phyloP scores from a whole-genome alignment of 2,888 invertebrate genomes.

The Idaea dimidiata region DNA sequence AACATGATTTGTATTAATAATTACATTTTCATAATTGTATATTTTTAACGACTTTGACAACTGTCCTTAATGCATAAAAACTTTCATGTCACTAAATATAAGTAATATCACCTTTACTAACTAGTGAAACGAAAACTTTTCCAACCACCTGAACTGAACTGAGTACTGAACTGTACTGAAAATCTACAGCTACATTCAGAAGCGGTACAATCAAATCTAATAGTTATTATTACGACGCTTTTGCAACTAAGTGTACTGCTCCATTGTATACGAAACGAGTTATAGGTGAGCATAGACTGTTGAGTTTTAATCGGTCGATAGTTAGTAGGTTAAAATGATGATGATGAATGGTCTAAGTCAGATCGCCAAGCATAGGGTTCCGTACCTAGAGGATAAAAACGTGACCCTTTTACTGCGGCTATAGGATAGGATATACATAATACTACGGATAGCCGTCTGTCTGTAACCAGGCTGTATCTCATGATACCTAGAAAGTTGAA shows the following conservation, averaged over 20 bases:
- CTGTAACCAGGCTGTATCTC: no score
- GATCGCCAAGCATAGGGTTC: no score
- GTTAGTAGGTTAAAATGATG: not conserved
- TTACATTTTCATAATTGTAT: no score
- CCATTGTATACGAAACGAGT: not conserved
- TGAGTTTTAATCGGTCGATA: not conserved
- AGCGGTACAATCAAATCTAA: slow-evolving; percentile 28
- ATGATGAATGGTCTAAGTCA: not conserved
- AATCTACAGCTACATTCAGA: slow-evolving; percentile 14
- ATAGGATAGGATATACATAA: no score
- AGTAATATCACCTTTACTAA: not conserved
- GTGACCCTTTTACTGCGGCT: no score
- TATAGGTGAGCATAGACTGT: not conserved
- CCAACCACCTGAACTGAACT: slow-evolving; percentile 8
- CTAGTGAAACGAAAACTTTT: slow-evolving; percentile 1
- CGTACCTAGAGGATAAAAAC: no score
- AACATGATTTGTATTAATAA: no score
- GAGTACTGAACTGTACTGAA: no score
- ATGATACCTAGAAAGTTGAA: no score
- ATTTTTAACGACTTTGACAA: no score
- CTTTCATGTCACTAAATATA: not conserved
- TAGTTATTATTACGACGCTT: slow-evolving; percentile 20
- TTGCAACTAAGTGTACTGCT: not conserved
- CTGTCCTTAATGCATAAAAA: not conserved
- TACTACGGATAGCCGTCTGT: no score